Evolutionary conservation across 2,113 vertebrate genomes (phyloP).

Genomic region (Phodopus roborovskii): DNA sequence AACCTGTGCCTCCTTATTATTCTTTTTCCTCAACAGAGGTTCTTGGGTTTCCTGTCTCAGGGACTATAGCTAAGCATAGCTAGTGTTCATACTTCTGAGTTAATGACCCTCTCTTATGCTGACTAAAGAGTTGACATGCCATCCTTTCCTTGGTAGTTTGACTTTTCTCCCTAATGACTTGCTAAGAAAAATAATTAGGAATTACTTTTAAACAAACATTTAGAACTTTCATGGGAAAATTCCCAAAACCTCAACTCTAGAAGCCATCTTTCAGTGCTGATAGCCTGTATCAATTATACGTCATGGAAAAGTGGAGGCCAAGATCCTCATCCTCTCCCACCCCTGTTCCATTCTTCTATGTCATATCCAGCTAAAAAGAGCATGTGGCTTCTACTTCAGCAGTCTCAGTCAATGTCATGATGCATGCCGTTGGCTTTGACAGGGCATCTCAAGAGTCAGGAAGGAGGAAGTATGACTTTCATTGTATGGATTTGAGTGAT

Average conservation of each 20-base stretch:
- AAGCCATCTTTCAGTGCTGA: not conserved
- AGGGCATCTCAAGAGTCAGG: not conserved
- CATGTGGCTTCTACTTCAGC: not conserved
- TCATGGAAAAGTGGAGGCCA: not conserved
- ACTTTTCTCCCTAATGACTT: not conserved
- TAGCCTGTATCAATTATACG: not conserved
- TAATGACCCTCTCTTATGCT: not conserved
- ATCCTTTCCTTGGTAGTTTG: not conserved
- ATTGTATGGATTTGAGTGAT: not conserved
- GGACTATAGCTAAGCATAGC: not conserved
- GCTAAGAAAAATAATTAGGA: conserved; percentile 11
- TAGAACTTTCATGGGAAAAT: not conserved
- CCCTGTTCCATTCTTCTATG: not conserved
- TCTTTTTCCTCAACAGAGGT: not conserved
- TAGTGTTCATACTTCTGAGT: not conserved
- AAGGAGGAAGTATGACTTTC: not conserved
- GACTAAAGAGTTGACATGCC: not conserved
- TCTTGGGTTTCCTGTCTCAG: not conserved
- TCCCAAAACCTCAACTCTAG: not conserved
- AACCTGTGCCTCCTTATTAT: not conserved
- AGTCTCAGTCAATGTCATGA: not conserved
- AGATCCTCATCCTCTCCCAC: not conserved
- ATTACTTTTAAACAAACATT: not conserved
- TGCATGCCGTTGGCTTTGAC: not conserved
- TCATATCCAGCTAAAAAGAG: not conserved